Evolutionary conservation across 2,113 vertebrate genomes (phyloP).

Genomic region (Apteryx mantelli): DNA sequence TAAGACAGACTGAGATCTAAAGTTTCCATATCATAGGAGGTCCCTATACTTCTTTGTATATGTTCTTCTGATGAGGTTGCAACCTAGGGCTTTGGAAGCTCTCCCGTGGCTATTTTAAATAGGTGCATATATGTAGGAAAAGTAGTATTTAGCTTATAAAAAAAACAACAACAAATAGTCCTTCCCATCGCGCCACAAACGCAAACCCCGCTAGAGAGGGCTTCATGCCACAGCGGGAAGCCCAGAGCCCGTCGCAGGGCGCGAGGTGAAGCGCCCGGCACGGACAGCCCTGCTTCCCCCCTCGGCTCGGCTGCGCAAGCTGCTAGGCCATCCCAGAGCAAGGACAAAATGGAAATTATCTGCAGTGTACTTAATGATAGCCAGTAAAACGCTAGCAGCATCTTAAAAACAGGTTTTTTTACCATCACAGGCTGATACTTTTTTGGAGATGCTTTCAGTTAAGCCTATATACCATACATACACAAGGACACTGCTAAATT

Average conservation of each 20-base stretch:
- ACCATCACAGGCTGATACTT: not conserved
- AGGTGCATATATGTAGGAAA: not conserved
- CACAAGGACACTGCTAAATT: not conserved
- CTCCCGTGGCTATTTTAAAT: not conserved
- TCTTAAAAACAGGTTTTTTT: not conserved
- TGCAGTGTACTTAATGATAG: not conserved
- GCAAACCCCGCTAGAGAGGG: not conserved
- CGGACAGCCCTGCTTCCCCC: too few relatives aligned
- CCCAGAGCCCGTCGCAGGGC: fast-evolving
- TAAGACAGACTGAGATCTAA: not conserved
- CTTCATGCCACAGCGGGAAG: fast-evolving
- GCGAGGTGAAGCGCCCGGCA: fast-evolving
- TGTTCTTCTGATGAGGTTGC: not conserved
- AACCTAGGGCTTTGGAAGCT: not conserved
- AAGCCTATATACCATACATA: not conserved
- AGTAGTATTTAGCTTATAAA: not conserved
- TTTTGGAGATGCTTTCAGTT: not conserved
- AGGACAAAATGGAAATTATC: not conserved
- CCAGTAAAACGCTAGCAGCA: not conserved
- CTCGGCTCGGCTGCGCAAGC: not conserved
- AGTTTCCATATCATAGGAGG: not conserved
- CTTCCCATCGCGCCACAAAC: fast-evolving
- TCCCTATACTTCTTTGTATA: not conserved
- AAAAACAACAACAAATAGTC: too few relatives aligned
- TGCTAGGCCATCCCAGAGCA: not conserved